Evolutionary conservation across 92 coral and sea anemone species (phyloP), one percentile per base, ranked within the genome.

Genomic region (Nematostella vectensis): DNA sequence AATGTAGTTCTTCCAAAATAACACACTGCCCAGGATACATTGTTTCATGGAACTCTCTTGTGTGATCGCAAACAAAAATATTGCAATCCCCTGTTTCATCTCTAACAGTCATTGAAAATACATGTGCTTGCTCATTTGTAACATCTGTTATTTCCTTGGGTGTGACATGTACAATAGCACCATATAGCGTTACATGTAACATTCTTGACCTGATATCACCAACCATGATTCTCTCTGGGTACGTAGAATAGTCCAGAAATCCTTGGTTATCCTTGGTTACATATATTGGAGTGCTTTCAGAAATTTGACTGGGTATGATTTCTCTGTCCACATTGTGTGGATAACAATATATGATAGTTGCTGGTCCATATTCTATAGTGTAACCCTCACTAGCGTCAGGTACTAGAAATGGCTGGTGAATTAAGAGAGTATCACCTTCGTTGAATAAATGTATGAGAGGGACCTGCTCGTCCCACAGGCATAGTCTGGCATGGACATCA

Each of bases 361-460:
- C 89, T 15, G 98, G 98, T 26, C 98, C 98, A 67, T 81, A 91
- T 58, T 91, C 96, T 29, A 91, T 67, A 50, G 69, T 61, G 58
- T 68, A 91, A 62, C 82, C 58, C 67, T 82, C 95, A 13, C 24
- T 18, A n/a, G 51, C 80, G 42, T 75, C 74, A 12, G 86, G 93
- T 6, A 86, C 76, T 15, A 91, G 70, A 61, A 77, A 86, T 1
- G 96, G 95, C 39, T 77, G 80, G 57, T 88, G 77, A 12, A 91
- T 81, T 12, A 75, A 83, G 12, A 91, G 72, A 11, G 55, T 58
- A 25, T 91, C 98, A 1, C 91, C 98, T 27, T 59, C 83, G 65
- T 82, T 83, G 47, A 91, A 91, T 25, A 91, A 60, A 37, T 72
- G 74, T 20, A 63, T 75, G 50, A 91, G 29, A n/a, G 82, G 78